Evolutionary conservation across 1,140 invertebrate species (phyloP), one percentile per base, ranked within the genome.

Genomic region (Rhagoletis zephyria): DNA sequence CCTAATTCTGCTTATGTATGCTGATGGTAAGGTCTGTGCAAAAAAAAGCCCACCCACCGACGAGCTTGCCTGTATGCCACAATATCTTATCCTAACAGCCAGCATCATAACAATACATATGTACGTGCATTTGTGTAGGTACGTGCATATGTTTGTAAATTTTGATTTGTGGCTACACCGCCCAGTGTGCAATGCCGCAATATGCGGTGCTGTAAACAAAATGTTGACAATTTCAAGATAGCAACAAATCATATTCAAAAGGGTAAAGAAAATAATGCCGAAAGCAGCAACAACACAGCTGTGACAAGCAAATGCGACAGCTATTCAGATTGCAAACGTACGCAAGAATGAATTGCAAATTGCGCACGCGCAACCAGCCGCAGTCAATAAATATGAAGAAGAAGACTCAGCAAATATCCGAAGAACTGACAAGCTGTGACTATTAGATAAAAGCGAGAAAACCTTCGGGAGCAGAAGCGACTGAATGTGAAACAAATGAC

Each of bases 271-370:
- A 2, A 7, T 5, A 56, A 14, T 63, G 16, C 4, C 61, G 16
- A 63, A 12, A 63, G 61, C 59, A 6, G 12, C 61, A 63, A 63
- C 10, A 74, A 74, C 12, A 74, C 12, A 74, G 42, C 14, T 74
- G 42, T 45, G 67, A 45, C 40, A 74, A 4, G 42, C 42, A 74
- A 30, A 42, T 45, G 67, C 40, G 67, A 74, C 67, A 74, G 42
- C 67, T 74, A 74, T 74, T 74, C 40, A 48, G 67, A 87, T 87
- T 87, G 87, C 81, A 30, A 85, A 51, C 87, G 67, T 85, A 16
- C 63, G 67, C 67, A 87, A 87, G 61, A 88, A 88, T 88, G 87
- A 87, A 88, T 88, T 86, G 87, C 77, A 88, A 88, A 88, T 88
- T 87, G 87, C 85, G 87, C 87, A 88, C 87, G 87, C 87, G 87